Conservation (phyloP, 2,113 vertebrate genomes). For the Macheiramphus alcinus region DNA sequence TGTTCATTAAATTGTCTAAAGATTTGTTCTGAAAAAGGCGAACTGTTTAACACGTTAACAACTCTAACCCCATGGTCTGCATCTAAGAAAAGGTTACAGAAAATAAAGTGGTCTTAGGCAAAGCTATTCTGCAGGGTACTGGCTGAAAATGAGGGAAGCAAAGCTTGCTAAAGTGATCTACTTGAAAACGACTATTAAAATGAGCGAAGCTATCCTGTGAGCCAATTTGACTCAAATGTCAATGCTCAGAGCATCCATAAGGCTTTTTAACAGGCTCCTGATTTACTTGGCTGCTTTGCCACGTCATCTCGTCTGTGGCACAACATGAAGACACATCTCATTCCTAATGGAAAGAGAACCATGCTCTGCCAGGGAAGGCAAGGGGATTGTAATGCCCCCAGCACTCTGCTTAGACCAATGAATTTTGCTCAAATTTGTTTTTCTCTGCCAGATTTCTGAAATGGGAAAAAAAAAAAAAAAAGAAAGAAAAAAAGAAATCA, state of each 20-base stretch:
- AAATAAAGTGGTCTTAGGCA: background rate
- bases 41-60: background rate
- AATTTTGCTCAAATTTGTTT: conserved; percentile 63
- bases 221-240: background rate
- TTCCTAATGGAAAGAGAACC: conserved; percentile 16
- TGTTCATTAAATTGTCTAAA: background rate
- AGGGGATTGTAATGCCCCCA: background rate
- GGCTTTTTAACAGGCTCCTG: conserved; percentile 14
- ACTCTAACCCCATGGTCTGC: background rate
- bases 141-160: background rate
- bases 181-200: background rate
- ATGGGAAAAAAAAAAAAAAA: background rate
- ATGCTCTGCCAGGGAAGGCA: background rate
- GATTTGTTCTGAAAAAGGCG: background rate
- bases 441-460: conserved; percentile 61
- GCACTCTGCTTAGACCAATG: conserved; percentile 37
- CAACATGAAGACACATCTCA: background rate
- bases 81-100: background rate
- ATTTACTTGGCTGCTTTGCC: background rate
- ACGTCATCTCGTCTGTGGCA: background rate
- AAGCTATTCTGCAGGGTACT: background rate
- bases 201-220: background rate
- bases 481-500: conserved; percentile 66
- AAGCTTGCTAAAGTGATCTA: background rate
- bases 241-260: background rate